A percentile compares a stretch with the other conserved stretches of the same genome.
phyloP scores from a whole-genome alignment of 2,113 vertebrate species.

The Neodontobutis hainanensis region DNA sequence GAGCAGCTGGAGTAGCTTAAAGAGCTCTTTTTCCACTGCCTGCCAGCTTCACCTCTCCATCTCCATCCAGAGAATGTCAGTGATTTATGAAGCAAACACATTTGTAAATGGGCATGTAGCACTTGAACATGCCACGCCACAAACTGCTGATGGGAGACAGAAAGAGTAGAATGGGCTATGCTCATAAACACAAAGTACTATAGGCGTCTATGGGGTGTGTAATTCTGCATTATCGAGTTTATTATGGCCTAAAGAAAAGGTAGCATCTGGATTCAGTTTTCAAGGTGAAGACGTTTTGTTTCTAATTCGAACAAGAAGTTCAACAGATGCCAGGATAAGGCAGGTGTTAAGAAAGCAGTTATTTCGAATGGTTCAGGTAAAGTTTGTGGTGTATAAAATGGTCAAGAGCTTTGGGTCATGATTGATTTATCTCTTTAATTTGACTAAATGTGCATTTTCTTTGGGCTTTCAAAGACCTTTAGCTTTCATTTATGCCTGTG shows the following conservation, averaged over 20 bases:
- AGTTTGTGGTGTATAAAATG: no score
- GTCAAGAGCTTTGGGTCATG: no score
- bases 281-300: no score
- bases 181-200: constrained; percentile 33
- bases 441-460: no score
- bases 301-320: constrained; percentile 30
- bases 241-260: constrained; percentile 28
- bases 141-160: constrained; percentile 68
- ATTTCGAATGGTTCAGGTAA: no score
- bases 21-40: constrained; percentile 50
- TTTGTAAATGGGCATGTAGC: constrained; percentile 63
- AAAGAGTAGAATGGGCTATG: constrained; percentile 38
- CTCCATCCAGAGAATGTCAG: constrained; percentile 34
- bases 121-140: constrained; percentile 46
- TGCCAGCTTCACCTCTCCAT: constrained; percentile 53
- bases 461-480: no score
- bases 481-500: no score
- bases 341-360: constrained; percentile 16
- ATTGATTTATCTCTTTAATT: no score
- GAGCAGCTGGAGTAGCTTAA: constrained; percentile 67
- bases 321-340: constrained; percentile 40
- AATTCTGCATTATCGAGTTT: constrained; percentile 36
- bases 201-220: constrained; percentile 23
- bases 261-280: no score
- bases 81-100: constrained; percentile 74